Percentiles rank a stretch among this genome's conserved stretches.
phyloP scores from a whole-genome alignment of 2,113 vertebrate genomes.

The Catagonus wagneri region DNA sequence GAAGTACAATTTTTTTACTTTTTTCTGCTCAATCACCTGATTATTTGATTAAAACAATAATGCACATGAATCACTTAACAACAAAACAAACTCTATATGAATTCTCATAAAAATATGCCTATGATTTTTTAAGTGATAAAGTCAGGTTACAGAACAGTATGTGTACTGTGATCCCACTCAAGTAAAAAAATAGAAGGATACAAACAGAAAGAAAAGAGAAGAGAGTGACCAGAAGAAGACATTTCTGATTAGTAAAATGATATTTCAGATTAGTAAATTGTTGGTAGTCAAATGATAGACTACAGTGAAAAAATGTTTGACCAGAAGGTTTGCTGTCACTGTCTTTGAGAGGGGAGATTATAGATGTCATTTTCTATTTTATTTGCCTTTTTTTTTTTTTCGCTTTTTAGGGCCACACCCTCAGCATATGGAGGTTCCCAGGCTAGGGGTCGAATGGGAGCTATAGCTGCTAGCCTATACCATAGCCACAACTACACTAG shows the following conservation, averaged over 20 bases:
- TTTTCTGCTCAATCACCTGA: not conserved
- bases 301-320: not conserved
- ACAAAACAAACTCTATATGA: slow-evolving; percentile 33
- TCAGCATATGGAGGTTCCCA: no score
- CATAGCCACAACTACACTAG: no score
- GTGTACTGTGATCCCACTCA: not conserved
- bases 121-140: not conserved
- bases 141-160: not conserved
- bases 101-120: not conserved
- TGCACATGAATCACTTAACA: not conserved
- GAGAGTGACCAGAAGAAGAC: not conserved
- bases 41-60: slow-evolving; percentile 27
- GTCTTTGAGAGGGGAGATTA: not conserved
- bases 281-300: no score
- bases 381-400: not conserved
- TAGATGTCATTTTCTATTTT: not conserved
- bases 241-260: no score
- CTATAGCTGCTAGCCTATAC: no score
- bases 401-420: no score
- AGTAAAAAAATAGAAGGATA: not conserved
- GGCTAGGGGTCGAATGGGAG: no score
- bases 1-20: not conserved
- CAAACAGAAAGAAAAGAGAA: not conserved
- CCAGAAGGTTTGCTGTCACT: not conserved
- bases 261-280: no score